phyloP scores from a whole-genome alignment of 2,113 vertebrate genomes.

The Toxotes jaculatrix region DNA sequence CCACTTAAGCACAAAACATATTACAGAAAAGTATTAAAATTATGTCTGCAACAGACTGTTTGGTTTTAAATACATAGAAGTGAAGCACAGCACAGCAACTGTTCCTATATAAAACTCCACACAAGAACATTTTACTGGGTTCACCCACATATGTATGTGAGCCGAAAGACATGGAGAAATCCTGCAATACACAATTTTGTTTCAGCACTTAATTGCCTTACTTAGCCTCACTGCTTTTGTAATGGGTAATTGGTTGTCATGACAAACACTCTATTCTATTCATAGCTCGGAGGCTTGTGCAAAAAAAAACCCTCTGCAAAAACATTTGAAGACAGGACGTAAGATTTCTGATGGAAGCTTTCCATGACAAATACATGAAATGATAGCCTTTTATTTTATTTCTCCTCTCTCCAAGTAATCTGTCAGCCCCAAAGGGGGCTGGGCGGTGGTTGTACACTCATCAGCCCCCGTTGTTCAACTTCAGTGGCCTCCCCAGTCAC shows the following conservation, averaged over 20 bases:
- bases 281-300: conserved; percentile 54
- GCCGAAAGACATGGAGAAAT: conserved; percentile 24
- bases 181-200: conserved; percentile 56
- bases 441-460: too few species aligned
- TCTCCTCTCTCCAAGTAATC: conserved; percentile 1
- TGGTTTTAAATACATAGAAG: neutral
- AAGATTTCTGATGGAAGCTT: conserved; percentile 35
- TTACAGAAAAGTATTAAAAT: neutral
- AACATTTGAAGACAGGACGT: conserved; percentile 41
- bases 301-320: conserved; percentile 47
- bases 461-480: too few species aligned
- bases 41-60: neutral
- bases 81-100: neutral
- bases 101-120: neutral
- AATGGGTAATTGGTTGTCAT: conserved; percentile 84
- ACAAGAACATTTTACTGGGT: conserved; percentile 2
- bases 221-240: conserved; percentile 74
- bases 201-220: conserved; percentile 77
- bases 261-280: conserved; percentile 75
- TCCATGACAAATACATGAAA: conserved; percentile 4
- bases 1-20: neutral
- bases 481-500: neutral
- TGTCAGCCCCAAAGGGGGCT: neutral
- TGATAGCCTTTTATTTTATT: conserved; percentile 25
- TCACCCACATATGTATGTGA: conserved; percentile 20